Evolutionary conservation across 2,888 invertebrate genomes (phyloP).

Genomic region (Aspidapion aeneum): DNA sequence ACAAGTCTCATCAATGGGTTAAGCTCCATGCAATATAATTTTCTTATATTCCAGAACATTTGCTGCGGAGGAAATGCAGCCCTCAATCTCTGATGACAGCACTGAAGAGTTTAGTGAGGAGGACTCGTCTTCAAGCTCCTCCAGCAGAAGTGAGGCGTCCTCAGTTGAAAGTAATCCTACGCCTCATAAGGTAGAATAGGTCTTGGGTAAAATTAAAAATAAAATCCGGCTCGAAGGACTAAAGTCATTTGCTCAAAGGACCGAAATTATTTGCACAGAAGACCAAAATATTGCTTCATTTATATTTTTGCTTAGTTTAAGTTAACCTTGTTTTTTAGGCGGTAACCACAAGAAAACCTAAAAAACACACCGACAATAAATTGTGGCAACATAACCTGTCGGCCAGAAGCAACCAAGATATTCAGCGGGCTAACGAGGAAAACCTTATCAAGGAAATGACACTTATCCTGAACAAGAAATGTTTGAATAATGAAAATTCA

Average conservation of each 20-base stretch:
- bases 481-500: constrained; percentile 24
- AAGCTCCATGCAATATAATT: no score
- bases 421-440: constrained; percentile 82
- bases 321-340: no score
- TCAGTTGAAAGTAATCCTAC: constrained; percentile 40
- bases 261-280: no score
- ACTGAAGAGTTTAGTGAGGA: constrained; percentile 33
- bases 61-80: constrained; percentile 7
- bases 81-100: constrained; percentile 27
- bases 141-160: constrained; percentile 32
- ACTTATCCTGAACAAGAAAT: constrained; percentile 54
- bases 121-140: constrained; percentile 29
- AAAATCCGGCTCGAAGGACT: no score
- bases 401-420: constrained; percentile 83
- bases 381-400: constrained; percentile 75
- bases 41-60: no score
- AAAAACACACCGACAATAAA: constrained; percentile 49
- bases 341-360: constrained; percentile 24
- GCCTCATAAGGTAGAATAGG: constrained; percentile 23
- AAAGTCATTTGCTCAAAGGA: no score
- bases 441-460: constrained; percentile 67
- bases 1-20: no score
- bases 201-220: no score
- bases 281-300: no score
- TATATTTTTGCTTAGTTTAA: no score